Evolutionary conservation across 2,888 invertebrate genomes (phyloP).

Genomic region (Coelinius sp.): DNA sequence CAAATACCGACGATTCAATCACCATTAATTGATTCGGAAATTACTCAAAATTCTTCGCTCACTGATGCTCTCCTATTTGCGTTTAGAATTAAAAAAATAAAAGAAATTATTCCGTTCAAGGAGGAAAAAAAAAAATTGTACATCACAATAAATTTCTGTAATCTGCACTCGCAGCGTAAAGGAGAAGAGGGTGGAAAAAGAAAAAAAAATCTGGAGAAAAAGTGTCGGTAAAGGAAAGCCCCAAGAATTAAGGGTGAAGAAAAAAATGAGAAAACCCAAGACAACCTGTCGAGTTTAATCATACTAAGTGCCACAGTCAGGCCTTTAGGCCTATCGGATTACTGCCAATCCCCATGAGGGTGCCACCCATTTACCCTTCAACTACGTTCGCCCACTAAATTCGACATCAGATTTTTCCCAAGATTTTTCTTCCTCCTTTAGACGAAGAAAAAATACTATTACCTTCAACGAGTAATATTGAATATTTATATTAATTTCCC

Average conservation of each 20-base stretch:
- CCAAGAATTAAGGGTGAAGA: slow-evolving; percentile 21
- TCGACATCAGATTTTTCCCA: slow-evolving; percentile 42
- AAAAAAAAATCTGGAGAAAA: slow-evolving; percentile 20
- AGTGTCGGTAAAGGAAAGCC: slow-evolving; percentile 14
- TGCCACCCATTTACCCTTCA: slow-evolving; percentile 40
- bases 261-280: slow-evolving; percentile 17
- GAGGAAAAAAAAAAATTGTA: background rate
- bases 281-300: slow-evolving; percentile 61
- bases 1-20: background rate
- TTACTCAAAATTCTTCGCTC: background rate
- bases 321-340: slow-evolving; percentile 58
- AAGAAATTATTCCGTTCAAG: background rate
- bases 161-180: background rate
- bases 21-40: slow-evolving; percentile 14
- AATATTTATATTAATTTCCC: slow-evolving; percentile 21
- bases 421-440: background rate
- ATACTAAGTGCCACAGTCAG: slow-evolving; percentile 59
- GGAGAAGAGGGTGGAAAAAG: too few species aligned
- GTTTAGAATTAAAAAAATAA: background rate
- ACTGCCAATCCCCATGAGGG: slow-evolving; percentile 47
- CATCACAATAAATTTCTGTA: background rate
- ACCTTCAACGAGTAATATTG: slow-evolving; percentile 10
- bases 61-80: background rate
- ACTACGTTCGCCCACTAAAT: slow-evolving; percentile 29
- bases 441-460: slow-evolving; percentile 26